Conservation (phyloP, 2,797 vertebrate species). For the Leucoraja ocellata region DNA sequence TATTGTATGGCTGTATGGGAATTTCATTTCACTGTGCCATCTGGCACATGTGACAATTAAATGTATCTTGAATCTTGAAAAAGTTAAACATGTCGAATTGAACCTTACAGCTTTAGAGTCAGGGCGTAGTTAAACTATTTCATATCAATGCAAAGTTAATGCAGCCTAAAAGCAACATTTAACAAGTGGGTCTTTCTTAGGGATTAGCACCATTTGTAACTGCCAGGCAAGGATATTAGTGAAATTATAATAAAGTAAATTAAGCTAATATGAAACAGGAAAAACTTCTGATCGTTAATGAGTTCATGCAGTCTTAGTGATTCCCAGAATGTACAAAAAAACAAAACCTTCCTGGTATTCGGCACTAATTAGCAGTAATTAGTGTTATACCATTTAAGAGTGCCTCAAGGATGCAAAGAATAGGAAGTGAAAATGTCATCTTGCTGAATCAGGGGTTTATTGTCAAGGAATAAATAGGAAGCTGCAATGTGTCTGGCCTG, state of each 20-base stretch:
- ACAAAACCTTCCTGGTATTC: constrained; percentile 15
- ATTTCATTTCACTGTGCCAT: too few relatives aligned
- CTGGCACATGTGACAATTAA: too few relatives aligned
- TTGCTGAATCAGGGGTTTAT: constrained; percentile 1
- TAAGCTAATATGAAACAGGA: not conserved
- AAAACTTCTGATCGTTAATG: constrained; percentile 25
- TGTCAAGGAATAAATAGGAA: not conserved
- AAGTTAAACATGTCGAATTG: not conserved
- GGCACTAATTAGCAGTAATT: constrained; percentile 29
- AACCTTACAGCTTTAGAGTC: not conserved
- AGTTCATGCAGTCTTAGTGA: not conserved
- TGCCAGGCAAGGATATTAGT: not conserved
- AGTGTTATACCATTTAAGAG: constrained; percentile 22
- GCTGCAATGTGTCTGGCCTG: not conserved
- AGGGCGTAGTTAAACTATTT: not conserved
- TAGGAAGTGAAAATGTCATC: constrained; percentile 1
- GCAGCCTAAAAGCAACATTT: not conserved
- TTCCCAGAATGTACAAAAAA: not conserved
- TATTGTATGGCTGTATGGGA: too few relatives aligned
- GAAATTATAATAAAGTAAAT: constrained; percentile 11
- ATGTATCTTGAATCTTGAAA: too few relatives aligned
- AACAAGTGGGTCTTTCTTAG: not conserved
- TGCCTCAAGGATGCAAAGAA: constrained; percentile 10
- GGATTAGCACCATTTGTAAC: not conserved
- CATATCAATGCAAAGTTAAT: not conserved